Evolutionary conservation across 2,888 invertebrate species (phyloP).

Genomic region (Polyploca ridens): DNA sequence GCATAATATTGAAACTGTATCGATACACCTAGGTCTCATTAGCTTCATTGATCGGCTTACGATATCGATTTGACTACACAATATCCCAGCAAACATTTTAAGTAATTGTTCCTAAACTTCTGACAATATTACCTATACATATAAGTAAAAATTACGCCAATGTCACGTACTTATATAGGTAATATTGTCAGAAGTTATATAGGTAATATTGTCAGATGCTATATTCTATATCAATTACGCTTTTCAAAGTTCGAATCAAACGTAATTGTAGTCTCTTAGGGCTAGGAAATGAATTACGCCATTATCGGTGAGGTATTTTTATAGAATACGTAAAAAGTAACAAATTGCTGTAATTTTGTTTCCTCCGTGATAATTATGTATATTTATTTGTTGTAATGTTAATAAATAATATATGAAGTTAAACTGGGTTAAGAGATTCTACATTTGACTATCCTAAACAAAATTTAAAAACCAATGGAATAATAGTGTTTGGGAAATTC

Average conservation of each 20-base stretch:
- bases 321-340: background rate
- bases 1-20: constrained; percentile 74
- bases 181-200: too few relatives aligned
- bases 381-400: background rate
- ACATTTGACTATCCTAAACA: too few relatives aligned
- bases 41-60: constrained; percentile 70
- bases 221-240: constrained; percentile 24
- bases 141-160: too few relatives aligned
- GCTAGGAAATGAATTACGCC: background rate
- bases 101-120: too few relatives aligned
- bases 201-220: too few relatives aligned
- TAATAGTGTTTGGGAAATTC: too few relatives aligned
- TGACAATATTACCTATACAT: too few relatives aligned
- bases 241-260: constrained; percentile 12
- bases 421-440: too few relatives aligned
- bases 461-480: too few relatives aligned
- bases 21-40: constrained; percentile 74
- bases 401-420: too few relatives aligned
- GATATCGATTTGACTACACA: constrained; percentile 49
- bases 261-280: background rate
- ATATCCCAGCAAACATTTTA: too few relatives aligned
- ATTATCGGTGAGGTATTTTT: background rate
- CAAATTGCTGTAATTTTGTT: background rate
- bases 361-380: background rate
- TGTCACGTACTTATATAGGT: too few relatives aligned